These are phyloP conservation scores for Drosophila subobscura DNA, from an alignment of 1,140 invertebrate species.

Conservation along the genomic window DNA sequence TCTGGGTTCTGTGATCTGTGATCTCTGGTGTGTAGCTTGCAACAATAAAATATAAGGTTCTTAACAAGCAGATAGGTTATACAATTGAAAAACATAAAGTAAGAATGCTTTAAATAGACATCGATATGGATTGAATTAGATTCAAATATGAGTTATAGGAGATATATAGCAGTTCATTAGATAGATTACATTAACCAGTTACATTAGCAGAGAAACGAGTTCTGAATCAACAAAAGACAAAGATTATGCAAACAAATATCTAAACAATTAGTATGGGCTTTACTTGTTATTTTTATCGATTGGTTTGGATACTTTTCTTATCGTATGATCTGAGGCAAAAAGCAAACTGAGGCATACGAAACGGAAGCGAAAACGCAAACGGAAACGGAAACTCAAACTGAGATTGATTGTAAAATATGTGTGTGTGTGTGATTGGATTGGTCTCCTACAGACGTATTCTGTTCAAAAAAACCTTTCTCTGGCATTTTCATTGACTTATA, in stretches of 20 bases:
- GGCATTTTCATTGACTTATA: conserved; percentile 40
- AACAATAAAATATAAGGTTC: conserved; percentile 65
- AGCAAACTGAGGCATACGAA: conserved; percentile 33
- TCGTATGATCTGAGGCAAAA: conserved; percentile 32
- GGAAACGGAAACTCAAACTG: conserved; percentile 10
- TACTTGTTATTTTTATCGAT: conserved; percentile 28
- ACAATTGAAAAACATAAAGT: conserved; percentile 62
- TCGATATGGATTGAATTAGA: conserved; percentile 61
- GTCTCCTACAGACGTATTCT: conserved; percentile 29
- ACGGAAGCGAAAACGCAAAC: conserved; percentile 2
- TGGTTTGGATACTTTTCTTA: conserved; percentile 28
- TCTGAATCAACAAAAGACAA: conserved; percentile 57
- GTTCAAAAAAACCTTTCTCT: conserved; percentile 71
- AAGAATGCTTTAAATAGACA: conserved; percentile 66
- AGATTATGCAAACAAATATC: conserved; percentile 58
- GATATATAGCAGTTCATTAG: conserved; percentile 62
- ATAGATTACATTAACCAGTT: conserved; percentile 59
- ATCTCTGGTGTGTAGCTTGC: conserved; percentile 48
- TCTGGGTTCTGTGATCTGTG: conserved; percentile 36
- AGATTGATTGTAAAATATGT: conserved; percentile 18
- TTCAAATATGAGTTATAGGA: conserved; percentile 45
- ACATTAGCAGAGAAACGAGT: conserved; percentile 64
- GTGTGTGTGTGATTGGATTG: conserved; percentile 29
- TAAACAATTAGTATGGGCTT: conserved; percentile 40
- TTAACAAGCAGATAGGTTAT: conserved; percentile 71